Conservation (phyloP, 2,888 invertebrate genomes). For the Sphecodes monilicornis region DNA sequence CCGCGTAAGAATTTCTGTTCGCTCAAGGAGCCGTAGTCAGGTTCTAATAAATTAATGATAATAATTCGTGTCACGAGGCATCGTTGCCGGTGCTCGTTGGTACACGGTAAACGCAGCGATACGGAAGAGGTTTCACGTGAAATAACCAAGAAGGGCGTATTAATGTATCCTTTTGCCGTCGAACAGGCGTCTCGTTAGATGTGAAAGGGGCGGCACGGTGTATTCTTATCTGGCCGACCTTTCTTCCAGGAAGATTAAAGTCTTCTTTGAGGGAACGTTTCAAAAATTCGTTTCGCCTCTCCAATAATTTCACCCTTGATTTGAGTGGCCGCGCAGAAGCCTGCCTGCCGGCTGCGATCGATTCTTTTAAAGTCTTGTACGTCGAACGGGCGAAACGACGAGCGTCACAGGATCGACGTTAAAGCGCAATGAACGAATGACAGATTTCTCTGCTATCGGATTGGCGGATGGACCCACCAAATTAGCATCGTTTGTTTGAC, state of each 20-base stretch:
- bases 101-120: not conserved
- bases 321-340: slow-evolving; percentile 39
- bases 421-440: not conserved
- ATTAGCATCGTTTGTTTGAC: not conserved
- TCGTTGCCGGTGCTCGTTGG: not conserved
- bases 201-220: not conserved
- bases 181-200: slow-evolving; percentile 30
- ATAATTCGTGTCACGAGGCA: not conserved
- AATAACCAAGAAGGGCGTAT: slow-evolving; percentile 25
- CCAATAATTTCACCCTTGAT: slow-evolving; percentile 52
- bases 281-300: slow-evolving; percentile 42
- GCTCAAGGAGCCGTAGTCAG: not conserved
- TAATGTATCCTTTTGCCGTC: slow-evolving; percentile 41
- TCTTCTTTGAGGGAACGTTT: slow-evolving; percentile 52
- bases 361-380: slow-evolving; percentile 19
- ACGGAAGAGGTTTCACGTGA: not conserved
- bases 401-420: slow-evolving; percentile 1
- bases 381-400: not conserved
- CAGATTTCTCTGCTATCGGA: not conserved
- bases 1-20: not conserved
- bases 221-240: slow-evolving; percentile 51
- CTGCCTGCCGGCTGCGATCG: not conserved
- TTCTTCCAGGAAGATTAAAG: slow-evolving; percentile 57
- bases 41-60: slow-evolving; percentile 2
- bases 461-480: not conserved